Evolutionary conservation across 2,113 vertebrate species (phyloP).

Genomic region (Sinocyclocheilus maitianheensis): DNA sequence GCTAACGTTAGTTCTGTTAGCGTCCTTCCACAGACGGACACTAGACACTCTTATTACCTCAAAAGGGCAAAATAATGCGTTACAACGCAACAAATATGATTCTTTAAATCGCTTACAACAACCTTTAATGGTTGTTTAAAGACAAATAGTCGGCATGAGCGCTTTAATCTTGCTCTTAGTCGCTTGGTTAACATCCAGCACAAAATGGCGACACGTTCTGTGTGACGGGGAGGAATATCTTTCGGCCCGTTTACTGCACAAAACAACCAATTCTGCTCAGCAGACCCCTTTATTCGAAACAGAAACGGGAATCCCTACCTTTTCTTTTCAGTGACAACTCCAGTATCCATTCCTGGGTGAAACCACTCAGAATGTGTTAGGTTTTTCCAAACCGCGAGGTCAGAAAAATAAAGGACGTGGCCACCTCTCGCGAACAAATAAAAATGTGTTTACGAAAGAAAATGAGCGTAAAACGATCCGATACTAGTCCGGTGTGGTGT

Average conservation of each 20-base stretch:
- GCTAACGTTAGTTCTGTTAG: background rate
- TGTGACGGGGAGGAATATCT: background rate
- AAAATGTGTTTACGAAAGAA: constrained; percentile 13
- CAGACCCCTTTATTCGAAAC: background rate
- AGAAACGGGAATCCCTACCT: constrained; percentile 64
- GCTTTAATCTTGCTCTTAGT: background rate
- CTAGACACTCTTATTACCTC: background rate
- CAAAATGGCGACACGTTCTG: constrained; percentile 55
- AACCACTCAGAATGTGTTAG: constrained; percentile 55
- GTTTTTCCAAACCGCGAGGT: constrained; percentile 49
- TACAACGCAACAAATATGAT: background rate
- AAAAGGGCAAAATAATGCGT: too few species aligned
- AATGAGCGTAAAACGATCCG: background rate
- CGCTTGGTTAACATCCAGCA: background rate
- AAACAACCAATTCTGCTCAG: background rate
- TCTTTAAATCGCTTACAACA: background rate
- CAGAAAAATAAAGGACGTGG: constrained; percentile 54
- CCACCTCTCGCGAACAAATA: constrained; percentile 33
- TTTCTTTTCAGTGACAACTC: constrained; percentile 81
- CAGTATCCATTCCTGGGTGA: constrained; percentile 77
- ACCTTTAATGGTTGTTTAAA: background rate
- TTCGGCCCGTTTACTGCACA: background rate
- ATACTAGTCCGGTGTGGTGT: background rate
- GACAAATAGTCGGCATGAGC: too few species aligned
- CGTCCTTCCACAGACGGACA: background rate